A percentile compares a stretch with the other conserved stretches of the same genome.
Conservation (phyloP, 2,113 vertebrate genomes). For the Callaeas wilsoni region DNA sequence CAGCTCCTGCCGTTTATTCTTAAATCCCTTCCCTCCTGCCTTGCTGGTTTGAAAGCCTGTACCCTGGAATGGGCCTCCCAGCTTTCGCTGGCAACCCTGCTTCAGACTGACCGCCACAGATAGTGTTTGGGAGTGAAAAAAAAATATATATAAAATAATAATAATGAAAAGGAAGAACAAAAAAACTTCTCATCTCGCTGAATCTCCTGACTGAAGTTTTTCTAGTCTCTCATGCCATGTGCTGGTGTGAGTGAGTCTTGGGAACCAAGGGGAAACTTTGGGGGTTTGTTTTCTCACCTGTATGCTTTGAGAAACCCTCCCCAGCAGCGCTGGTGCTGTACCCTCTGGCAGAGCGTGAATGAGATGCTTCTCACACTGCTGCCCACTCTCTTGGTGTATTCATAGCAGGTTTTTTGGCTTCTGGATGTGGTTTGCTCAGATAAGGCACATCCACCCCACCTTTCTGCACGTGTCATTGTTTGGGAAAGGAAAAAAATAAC, state of each 20-base stretch:
- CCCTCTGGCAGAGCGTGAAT: constrained; percentile 27
- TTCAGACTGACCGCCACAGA: constrained; percentile 83
- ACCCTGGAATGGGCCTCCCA: constrained; percentile 90
- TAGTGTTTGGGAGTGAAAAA: constrained; percentile 78
- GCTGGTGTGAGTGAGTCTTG: not conserved
- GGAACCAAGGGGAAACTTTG: constrained; percentile 31
- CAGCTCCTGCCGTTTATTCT: constrained; percentile 79
- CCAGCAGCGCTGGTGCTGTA: not conserved
- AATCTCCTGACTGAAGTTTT: constrained; percentile 53
- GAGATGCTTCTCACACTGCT: not conserved
- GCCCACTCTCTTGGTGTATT: not conserved
- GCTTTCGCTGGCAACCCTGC: constrained; percentile 84
- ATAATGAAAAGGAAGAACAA: constrained; percentile 65
- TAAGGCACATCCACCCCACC: constrained; percentile 38
- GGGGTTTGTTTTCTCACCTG: not conserved
- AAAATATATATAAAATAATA: constrained; percentile 50
- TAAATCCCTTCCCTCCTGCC: constrained; percentile 88
- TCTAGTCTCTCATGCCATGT: not conserved
- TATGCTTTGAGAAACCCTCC: not conserved
- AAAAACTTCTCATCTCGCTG: constrained; percentile 52
- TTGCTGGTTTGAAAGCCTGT: constrained; percentile 80
- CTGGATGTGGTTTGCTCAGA: not conserved
- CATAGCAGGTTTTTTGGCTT: fast-evolving
- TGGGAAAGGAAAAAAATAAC: not conserved
- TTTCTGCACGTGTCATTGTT: constrained; percentile 56